A percentile compares a stretch with the other conserved stretches of the same genome.
Evolutionary conservation across 2,888 invertebrate genomes (phyloP).

Genomic region (Hypomecis atomaria): DNA sequence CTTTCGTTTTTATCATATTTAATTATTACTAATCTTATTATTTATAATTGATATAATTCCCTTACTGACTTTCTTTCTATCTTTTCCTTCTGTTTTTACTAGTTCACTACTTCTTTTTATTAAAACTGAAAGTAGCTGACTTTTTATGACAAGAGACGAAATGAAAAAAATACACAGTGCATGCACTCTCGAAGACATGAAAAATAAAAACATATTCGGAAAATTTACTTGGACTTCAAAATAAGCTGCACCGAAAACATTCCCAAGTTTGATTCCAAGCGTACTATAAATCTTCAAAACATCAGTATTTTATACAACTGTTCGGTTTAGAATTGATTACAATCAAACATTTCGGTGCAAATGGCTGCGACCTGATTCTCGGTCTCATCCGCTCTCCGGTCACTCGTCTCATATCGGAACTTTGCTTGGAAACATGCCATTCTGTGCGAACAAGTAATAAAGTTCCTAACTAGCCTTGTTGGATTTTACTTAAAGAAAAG

Average conservation of each 20-base stretch:
- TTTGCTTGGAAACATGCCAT: conserved; percentile 30
- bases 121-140: too few relatives aligned
- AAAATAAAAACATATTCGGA: too few relatives aligned
- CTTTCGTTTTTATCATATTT: too few relatives aligned
- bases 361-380: conserved; percentile 33
- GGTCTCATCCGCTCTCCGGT: conserved; percentile 18
- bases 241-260: not conserved
- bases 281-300: conserved; percentile 3
- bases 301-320: conserved; percentile 17
- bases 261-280: conserved; percentile 1
- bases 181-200: too few relatives aligned
- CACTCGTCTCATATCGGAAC: conserved; percentile 20
- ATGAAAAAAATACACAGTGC: too few relatives aligned
- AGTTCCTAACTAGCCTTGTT: conserved; percentile 5
- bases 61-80: too few relatives aligned
- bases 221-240: not conserved
- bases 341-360: conserved; percentile 28
- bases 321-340: conserved; percentile 17
- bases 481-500: not conserved
- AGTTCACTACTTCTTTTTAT: too few relatives aligned
- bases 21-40: too few relatives aligned
- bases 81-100: too few relatives aligned
- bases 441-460: conserved; percentile 9
- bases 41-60: too few relatives aligned
- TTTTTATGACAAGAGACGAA: too few relatives aligned